Base-by-base conservation (phyloP, 30 jellyfish, hydroid and myxozoan genomes). In the Cassiopea xamachana region DNA sequence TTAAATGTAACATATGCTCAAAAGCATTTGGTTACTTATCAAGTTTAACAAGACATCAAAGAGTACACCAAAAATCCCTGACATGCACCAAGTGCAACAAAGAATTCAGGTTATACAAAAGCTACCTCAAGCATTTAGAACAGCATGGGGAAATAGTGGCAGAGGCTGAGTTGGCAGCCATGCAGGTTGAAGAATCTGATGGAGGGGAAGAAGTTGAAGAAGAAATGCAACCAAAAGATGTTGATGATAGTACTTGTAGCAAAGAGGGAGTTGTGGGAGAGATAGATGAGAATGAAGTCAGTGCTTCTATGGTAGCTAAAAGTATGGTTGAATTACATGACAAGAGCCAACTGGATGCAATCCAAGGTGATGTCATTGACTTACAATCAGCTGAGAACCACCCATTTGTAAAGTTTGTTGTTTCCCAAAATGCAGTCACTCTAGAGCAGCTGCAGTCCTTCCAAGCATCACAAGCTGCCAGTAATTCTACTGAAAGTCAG, bases 1-100 rank as follows among this genome's bases (percentile, higher is more conserved):
- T 91, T 75, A 79, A 70, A 47, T 91, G 97, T 48, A 71, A 44
- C 17, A 73, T 79, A 59, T 91, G 97, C 83, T 51, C 80, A 51
- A 91, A 91, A 49, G 55, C 85, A n/a, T 91, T 91, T 85, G 97
- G 97, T 9, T 91, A 91, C 48, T 75, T 90, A 12, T 77, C 97
- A 60, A 91, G 97, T 79, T 68, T 91, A 51, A 85, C 93, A 48
- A 73, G 97, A 50, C 97, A 91, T 62, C 92, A 82, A 19, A 64
- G 93, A 79, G 73, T 91, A 16, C 97, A 91, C 77, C 87, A 85
- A 77, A 85, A 85, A 39, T 44, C 88, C 9, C 46, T 77, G 19
- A 49, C 80, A 44, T 91, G 97, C 64, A 69, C 62, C 16, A 79
- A 70, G 64, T 91, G 97, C 82, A 71, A 81, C 85, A 91, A 85